Evolutionary conservation across 2,888 invertebrate species (phyloP).

Genomic region (Axea sp.): DNA sequence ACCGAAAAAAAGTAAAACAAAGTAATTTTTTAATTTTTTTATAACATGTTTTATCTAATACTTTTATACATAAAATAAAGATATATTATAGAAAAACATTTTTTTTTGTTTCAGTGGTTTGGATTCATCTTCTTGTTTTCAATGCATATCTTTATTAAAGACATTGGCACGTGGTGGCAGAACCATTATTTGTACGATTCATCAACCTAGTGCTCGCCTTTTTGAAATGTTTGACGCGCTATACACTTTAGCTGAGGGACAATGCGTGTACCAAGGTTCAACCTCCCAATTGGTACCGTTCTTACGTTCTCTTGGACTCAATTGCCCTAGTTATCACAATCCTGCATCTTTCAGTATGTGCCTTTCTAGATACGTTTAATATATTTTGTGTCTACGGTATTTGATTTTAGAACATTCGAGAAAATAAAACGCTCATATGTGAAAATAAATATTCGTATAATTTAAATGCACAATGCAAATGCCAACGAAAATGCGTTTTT

Average conservation of each 20-base stretch:
- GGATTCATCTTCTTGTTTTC: conserved; percentile 97
- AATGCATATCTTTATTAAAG: conserved; percentile 94
- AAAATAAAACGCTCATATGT: too few species aligned
- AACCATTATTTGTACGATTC: conserved; percentile 97
- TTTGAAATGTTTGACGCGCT: conserved; percentile 98
- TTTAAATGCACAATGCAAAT: too few species aligned
- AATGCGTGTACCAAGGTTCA: conserved; percentile 96
- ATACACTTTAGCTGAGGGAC: conserved; percentile 95
- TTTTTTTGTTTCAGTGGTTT: conserved; percentile 84
- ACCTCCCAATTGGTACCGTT: conserved; percentile 91
- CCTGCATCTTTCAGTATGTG: conserved; percentile 92
- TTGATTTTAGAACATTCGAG: too few species aligned
- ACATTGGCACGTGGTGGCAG: conserved; percentile 93
- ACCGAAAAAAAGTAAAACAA: background rate
- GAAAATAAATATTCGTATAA: too few species aligned
- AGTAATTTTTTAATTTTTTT: too few species aligned
- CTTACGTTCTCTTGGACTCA: conserved; percentile 88
- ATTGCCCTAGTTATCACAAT: conserved; percentile 97
- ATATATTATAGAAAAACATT: background rate
- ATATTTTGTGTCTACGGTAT: too few species aligned
- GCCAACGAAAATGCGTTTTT: too few species aligned
- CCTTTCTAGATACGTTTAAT: too few species aligned
- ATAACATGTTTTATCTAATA: too few species aligned
- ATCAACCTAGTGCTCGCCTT: conserved; percentile 97
- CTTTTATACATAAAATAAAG: too few species aligned